Base-by-base conservation (phyloP, 2,797 vertebrate genomes). In the Triplophysa bombifrons region DNA sequence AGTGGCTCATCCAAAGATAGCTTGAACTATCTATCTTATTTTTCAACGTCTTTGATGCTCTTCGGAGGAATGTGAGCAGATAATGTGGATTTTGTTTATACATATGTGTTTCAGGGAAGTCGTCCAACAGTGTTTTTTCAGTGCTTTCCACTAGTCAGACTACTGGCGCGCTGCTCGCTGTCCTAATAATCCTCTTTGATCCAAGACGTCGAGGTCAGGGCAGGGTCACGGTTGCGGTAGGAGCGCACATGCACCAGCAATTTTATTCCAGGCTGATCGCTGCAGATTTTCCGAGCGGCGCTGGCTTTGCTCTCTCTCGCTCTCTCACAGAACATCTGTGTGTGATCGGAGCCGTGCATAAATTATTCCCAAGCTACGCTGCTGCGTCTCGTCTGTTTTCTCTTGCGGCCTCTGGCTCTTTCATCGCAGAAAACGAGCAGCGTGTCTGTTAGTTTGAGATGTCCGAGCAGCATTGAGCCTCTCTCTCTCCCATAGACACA, bases 171-270 rank as follows among this genome's bases (percentile, higher is more conserved):
- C 68, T 83, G 80, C 67, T 87, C 81, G 74, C 82, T 84, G 83
- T 78, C n/a, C 67, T 86, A 73, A 53, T 80, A 85, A 90, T 89
- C 82, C 76, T 78, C 84, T 91, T 87, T 92, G 88, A 91, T 91
- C 89, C 89, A 82, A 80, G 85, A 82, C 87, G 67, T 72, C 81
- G 82, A 87, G 90, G 90, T 94, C 91, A 89, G 80, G 76, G 72
- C 16, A 44, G 87, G 89, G 90, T 92, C 90, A 92, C 83, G 83
- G 81, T 81, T 82, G 86, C 84, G 88, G 90, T 80, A 64, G 89
- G 86, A 88, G 89, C 84, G 85, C 80, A 76, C 76, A 72, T 76
- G 69, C 80, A 71, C 76, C 56, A 75, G 51, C 70, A 83, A 83
- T 83, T 78, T 84, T 81, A 76, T 79, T 74, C 76, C 73, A 80